phyloP scores from a whole-genome alignment of 2,113 vertebrate species.

The Neotragus pygmaeus region DNA sequence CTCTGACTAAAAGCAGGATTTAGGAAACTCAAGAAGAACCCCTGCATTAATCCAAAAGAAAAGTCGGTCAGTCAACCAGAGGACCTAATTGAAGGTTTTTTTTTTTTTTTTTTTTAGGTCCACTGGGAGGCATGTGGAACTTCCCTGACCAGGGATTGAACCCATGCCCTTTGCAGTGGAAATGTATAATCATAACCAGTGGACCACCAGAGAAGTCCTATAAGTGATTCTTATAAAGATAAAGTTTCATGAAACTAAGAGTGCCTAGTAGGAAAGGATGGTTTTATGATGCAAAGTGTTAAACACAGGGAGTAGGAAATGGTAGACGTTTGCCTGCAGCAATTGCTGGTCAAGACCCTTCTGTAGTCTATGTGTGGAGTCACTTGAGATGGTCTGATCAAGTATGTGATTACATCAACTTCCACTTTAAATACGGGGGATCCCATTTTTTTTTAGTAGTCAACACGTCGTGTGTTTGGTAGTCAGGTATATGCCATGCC shows the following conservation, averaged over 20 bases:
- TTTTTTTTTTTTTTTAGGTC: not conserved
- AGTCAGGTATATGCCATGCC: not conserved
- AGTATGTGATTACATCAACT: not conserved
- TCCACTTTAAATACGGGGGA: not conserved
- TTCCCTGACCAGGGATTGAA: not conserved
- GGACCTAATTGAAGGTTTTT: not conserved
- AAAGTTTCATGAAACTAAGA: not conserved
- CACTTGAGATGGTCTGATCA: not conserved
- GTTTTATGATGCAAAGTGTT: not conserved
- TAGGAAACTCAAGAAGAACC: not conserved
- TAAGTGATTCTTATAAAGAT: not conserved
- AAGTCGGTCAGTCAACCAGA: not conserved
- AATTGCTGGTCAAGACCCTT: not conserved
- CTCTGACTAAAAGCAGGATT: not conserved
- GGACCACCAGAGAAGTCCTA: not conserved
- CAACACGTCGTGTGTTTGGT: not conserved
- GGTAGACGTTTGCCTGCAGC: not conserved
- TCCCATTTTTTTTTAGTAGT: not conserved
- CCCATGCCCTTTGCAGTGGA: not conserved
- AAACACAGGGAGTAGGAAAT: not conserved
- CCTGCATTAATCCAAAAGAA: not conserved
- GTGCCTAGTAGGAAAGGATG: not conserved
- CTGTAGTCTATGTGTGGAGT: rapidly evolving
- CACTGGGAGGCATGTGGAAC: not conserved
- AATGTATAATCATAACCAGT: not conserved